Evolutionary conservation across 2,113 vertebrate genomes (phyloP).

Genomic region (Gymnobelideus leadbeateri): DNA sequence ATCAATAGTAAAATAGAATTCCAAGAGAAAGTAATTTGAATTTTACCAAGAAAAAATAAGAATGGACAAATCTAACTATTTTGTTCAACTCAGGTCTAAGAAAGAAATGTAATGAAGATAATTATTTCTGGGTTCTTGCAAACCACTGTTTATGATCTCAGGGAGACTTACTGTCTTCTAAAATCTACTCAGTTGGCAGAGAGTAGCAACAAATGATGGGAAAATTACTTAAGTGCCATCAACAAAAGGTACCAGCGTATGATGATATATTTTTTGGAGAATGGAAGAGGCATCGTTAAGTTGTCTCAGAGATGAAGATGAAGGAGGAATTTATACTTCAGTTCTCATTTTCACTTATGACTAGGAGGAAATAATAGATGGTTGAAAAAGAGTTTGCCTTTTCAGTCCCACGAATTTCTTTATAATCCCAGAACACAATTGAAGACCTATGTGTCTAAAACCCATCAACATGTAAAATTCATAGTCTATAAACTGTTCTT

Average conservation of each 20-base stretch:
- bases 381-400: not conserved
- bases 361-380: not conserved
- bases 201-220: conserved; percentile 58
- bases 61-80: conserved; percentile 50
- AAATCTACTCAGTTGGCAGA: conserved; percentile 57
- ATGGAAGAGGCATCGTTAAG: not conserved
- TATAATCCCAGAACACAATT: not conserved
- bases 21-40: not conserved
- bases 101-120: conserved; percentile 44
- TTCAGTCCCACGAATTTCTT: not conserved
- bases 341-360: not conserved
- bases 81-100: conserved; percentile 38
- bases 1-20: not conserved
- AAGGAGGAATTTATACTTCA: not conserved
- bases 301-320: not conserved
- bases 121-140: conserved; percentile 56
- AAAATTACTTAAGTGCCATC: conserved; percentile 14
- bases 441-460: not conserved
- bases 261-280: conserved; percentile 49
- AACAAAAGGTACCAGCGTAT: conserved; percentile 64
- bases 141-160: conserved; percentile 54
- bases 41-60: conserved; percentile 42
- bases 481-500: conserved; percentile 8
- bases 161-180: conserved; percentile 49
- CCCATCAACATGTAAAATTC: conserved; percentile 15